Conservation (phyloP, 2,888 invertebrate genomes). For the Lamellibrachia columna region DNA sequence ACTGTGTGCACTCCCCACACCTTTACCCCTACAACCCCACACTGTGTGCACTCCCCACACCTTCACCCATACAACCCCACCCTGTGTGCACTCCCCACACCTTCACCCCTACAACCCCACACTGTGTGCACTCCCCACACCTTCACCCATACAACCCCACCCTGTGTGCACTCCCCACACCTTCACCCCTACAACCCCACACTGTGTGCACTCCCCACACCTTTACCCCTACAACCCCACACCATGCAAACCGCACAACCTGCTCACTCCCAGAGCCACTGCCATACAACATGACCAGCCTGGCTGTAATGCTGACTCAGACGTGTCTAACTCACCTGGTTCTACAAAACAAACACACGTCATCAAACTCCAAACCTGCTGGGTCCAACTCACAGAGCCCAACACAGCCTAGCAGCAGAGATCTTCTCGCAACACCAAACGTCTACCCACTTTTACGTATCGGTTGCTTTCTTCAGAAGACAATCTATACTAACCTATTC, state of each 20-base stretch:
- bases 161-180: neutral
- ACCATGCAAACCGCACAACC: no score
- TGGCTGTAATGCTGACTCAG: neutral
- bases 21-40: neutral
- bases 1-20: neutral
- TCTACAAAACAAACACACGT: neutral
- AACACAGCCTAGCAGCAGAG: neutral
- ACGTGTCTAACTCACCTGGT: neutral
- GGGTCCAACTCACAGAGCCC: neutral
- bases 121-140: no score
- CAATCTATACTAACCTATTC: neutral
- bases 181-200: neutral
- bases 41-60: no score
- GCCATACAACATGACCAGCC: neutral
- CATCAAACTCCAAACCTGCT: neutral
- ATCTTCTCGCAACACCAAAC: no score
- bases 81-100: neutral
- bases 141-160: neutral
- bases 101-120: no score
- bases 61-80: neutral
- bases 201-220: neutral
- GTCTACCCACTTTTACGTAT: no score
- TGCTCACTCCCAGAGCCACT: no score
- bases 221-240: no score
- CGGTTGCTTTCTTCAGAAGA: neutral